Evolutionary conservation across 1,140 invertebrate genomes (phyloP).

Genomic region (Drosophila lini): DNA sequence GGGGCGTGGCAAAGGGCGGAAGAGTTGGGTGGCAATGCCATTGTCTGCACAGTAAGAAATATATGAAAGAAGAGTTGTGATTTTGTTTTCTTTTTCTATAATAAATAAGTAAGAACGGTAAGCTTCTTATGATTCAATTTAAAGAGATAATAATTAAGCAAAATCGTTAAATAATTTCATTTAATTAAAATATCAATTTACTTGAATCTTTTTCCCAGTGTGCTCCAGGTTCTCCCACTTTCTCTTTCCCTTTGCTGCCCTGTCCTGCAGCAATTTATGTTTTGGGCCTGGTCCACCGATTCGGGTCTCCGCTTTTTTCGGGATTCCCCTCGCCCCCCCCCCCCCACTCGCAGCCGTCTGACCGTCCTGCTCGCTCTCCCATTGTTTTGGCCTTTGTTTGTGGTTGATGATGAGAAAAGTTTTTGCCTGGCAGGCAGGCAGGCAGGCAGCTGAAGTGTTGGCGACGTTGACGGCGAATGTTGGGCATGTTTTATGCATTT

Average conservation of each 20-base stretch:
- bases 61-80: no score
- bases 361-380: constrained; percentile 21
- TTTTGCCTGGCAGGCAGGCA: constrained; percentile 72
- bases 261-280: constrained; percentile 79
- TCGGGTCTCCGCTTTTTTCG: constrained; percentile 45
- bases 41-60: constrained; percentile 25
- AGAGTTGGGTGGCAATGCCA: constrained; percentile 19
- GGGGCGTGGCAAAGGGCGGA: constrained; percentile 40
- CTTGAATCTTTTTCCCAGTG: constrained; percentile 1
- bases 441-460: constrained; percentile 75
- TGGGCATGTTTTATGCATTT: constrained; percentile 81
- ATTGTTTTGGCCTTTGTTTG: constrained; percentile 82
- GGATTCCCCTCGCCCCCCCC: constrained; percentile 5
- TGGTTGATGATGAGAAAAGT: constrained; percentile 83
- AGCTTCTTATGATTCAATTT: background rate
- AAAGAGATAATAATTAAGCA: background rate
- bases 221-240: constrained; percentile 3
- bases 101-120: background rate
- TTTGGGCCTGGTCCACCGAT: constrained; percentile 68
- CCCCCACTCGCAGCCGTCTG: constrained; percentile 2
- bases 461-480: constrained; percentile 75
- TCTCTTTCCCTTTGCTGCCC: constrained; percentile 17
- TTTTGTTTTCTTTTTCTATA: background rate
- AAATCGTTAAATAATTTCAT: no score
- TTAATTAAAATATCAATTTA: background rate